Percentiles rank a stretch among this genome's conserved stretches.
Conservation (phyloP, 2,113 vertebrate genomes). For the Toxostoma redivivum region DNA sequence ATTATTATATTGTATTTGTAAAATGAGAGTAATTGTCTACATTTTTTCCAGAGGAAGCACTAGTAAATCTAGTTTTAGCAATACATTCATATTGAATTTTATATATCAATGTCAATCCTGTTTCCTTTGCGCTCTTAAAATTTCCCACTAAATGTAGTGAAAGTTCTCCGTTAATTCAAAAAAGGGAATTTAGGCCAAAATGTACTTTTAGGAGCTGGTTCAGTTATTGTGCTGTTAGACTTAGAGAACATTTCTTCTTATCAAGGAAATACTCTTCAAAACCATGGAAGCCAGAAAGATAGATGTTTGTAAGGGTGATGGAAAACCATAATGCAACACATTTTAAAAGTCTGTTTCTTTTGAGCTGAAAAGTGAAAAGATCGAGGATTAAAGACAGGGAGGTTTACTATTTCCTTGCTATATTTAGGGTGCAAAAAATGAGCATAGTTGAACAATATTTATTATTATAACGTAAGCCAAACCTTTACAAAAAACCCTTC, state of each 20-base stretch:
- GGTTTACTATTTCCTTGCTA: not conserved
- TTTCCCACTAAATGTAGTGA: not conserved
- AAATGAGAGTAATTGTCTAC: not conserved
- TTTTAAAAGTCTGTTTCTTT: not conserved
- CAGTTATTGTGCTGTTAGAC: not conserved
- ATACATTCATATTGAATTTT: not conserved
- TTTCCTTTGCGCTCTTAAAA: not conserved
- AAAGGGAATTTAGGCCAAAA: not conserved
- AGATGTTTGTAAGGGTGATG: not conserved
- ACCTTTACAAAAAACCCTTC: not conserved
- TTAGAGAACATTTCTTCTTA: not conserved
- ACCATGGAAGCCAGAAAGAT: not conserved
- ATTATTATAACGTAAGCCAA: rapidly evolving
- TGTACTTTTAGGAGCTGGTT: not conserved
- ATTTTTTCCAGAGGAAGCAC: not conserved
- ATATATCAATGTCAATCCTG: not conserved
- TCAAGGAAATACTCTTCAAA: not conserved
- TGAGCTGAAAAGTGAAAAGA: not conserved
- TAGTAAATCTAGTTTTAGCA: not conserved
- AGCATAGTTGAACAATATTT: not conserved
- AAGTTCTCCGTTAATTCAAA: not conserved
- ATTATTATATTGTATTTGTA: not conserved
- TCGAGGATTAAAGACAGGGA: not conserved
- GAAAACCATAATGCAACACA: not conserved
- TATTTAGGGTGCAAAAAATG: not conserved